Conservation (phyloP, 2,113 vertebrate species). For the Ploceus nigricollis region DNA sequence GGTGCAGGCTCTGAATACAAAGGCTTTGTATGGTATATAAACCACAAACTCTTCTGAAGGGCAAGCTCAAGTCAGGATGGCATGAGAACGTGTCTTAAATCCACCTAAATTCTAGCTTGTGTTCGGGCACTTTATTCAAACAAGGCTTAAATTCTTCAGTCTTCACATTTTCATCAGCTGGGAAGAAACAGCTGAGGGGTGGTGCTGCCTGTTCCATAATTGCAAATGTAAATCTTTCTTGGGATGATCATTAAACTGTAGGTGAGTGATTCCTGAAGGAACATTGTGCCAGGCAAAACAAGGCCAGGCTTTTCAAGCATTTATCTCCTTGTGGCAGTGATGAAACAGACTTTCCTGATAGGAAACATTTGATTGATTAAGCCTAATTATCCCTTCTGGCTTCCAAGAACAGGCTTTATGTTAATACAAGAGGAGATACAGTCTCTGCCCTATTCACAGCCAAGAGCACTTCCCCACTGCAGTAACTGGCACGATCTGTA, state of each 20-base stretch:
- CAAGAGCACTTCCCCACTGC: background rate
- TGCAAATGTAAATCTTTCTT: background rate
- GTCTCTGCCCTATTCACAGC: background rate
- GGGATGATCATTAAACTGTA: background rate
- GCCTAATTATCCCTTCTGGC: slow-evolving; percentile 13
- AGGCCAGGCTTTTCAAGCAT: slow-evolving; percentile 17
- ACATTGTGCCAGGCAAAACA: background rate
- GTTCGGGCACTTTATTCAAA: background rate
- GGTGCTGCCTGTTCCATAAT: background rate
- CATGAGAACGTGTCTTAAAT: accelerated
- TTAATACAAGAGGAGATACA: background rate
- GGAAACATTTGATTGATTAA: background rate
- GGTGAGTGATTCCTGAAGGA: background rate
- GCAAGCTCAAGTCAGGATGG: background rate
- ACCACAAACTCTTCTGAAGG: background rate
- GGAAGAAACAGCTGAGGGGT: background rate
- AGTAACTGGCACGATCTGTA: accelerated
- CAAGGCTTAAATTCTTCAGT: background rate
- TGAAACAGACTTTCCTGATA: background rate
- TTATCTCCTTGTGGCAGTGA: background rate
- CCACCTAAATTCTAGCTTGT: background rate
- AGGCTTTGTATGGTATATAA: background rate
- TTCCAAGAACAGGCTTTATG: slow-evolving; percentile 8
- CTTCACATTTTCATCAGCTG: background rate
- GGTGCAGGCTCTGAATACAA: background rate